Percentiles rank a stretch among this genome's conserved stretches.
phyloP scores from a whole-genome alignment of 2,797 vertebrate species.

The Helicolenus hilgendorfi region DNA sequence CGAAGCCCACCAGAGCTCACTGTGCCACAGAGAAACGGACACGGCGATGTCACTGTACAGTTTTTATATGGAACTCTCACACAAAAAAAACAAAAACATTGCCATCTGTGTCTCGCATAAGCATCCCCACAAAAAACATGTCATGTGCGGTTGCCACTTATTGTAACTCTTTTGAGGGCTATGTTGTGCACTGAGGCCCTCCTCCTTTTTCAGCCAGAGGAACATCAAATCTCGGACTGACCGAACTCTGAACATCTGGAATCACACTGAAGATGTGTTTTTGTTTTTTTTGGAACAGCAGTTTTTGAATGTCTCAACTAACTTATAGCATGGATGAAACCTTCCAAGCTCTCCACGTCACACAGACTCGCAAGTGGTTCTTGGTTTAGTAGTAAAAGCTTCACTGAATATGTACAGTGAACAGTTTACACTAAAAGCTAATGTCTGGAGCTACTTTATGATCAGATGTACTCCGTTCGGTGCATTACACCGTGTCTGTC shows the following conservation, averaged over 20 bases:
- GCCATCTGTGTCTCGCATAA: slow-evolving; percentile 25
- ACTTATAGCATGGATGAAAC: slow-evolving; percentile 10
- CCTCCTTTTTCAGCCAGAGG: slow-evolving; percentile 6
- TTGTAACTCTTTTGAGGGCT: slow-evolving; percentile 24
- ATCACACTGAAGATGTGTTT: neutral
- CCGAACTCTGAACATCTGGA: neutral
- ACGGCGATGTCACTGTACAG: slow-evolving; percentile 5
- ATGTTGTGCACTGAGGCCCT: neutral
- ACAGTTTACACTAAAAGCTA: slow-evolving; percentile 28
- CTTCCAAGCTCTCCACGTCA: neutral
- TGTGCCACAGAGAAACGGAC: slow-evolving; percentile 39
- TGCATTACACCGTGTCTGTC: slow-evolving; percentile 52
- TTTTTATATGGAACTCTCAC: slow-evolving; percentile 2
- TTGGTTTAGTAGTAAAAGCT: neutral
- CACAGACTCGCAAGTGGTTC: neutral
- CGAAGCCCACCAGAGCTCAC: slow-evolving; percentile 42
- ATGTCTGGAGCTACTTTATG: slow-evolving; percentile 8
- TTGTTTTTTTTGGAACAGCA: neutral
- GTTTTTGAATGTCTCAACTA: slow-evolving; percentile 51
- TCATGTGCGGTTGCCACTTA: slow-evolving; percentile 11
- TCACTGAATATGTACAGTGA: neutral
- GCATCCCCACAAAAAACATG: slow-evolving; percentile 27
- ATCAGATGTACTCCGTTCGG: slow-evolving; percentile 11
- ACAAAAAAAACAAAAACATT: neutral
- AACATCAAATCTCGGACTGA: neutral